Conservation (phyloP, 2,113 vertebrate species). For the Pseudopodoces humilis region DNA sequence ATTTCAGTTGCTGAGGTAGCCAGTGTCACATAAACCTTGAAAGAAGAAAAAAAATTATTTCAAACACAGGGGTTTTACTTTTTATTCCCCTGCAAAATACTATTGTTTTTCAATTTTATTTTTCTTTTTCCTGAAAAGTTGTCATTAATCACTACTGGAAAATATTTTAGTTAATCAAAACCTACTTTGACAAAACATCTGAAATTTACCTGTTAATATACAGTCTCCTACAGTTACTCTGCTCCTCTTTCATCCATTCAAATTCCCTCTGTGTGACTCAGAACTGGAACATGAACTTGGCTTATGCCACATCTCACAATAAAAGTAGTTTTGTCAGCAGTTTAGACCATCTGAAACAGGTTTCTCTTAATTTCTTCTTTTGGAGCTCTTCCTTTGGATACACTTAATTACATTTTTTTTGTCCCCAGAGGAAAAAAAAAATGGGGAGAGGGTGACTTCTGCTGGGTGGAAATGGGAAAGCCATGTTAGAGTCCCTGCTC, state of each 20-base stretch:
- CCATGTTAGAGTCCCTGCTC: not conserved
- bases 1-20: not conserved
- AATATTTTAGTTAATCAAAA: not conserved
- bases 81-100: fast-evolving
- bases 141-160: not conserved
- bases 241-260: not conserved
- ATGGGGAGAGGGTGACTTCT: conserved; percentile 23
- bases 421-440: not conserved
- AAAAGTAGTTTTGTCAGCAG: not conserved
- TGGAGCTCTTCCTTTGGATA: not conserved
- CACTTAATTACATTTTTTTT: not conserved
- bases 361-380: not conserved
- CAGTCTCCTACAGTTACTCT: not conserved
- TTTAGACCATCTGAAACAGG: not conserved
- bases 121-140: not conserved
- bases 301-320: not conserved
- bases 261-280: not conserved
- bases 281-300: not conserved
- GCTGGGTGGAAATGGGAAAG: conserved; percentile 2
- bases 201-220: not conserved
- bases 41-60: not conserved
- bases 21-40: not conserved
- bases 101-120: not conserved
- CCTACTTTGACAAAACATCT: not conserved
- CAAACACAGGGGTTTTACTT: not conserved